phyloP scores from a whole-genome alignment of 2,113 vertebrate species.

The Grantiella picta region DNA sequence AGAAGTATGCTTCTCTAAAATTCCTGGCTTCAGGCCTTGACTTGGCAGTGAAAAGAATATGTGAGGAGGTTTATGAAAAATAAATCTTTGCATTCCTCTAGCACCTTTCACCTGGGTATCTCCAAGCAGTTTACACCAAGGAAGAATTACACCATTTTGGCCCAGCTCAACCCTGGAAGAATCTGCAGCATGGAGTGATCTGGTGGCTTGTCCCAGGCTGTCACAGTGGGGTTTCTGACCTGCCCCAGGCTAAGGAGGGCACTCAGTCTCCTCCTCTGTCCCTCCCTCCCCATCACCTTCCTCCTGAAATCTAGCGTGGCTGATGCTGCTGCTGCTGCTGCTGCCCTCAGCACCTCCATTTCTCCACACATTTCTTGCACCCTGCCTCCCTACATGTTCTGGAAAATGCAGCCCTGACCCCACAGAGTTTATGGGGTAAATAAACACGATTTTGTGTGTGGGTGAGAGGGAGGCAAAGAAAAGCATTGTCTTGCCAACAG shows the following conservation, averaged over 20 bases:
- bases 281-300: not conserved
- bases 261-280: not conserved
- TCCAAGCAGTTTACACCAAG: not conserved
- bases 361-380: not conserved
- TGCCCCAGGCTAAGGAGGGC: not conserved
- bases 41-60: not conserved
- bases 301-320: not conserved
- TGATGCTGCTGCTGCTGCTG: too few species aligned
- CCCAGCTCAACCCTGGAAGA: not conserved
- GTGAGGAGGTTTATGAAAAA: not conserved
- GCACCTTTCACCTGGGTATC: constrained; percentile 8
- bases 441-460: not conserved
- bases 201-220: not conserved
- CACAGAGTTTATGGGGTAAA: not conserved
- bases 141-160: not conserved
- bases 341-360: not conserved
- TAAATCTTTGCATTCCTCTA: not conserved
- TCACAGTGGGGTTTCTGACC: not conserved
- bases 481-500: not conserved
- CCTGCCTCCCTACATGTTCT: not conserved
- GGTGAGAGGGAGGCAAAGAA: not conserved
- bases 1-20: not conserved
- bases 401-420: not conserved
- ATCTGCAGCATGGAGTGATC: not conserved
- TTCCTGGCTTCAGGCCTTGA: constrained; percentile 1